These are phyloP conservation scores for Paracyclopina nana DNA, from an alignment of 1,140 invertebrate genomes.

Conservation along the genomic window DNA sequence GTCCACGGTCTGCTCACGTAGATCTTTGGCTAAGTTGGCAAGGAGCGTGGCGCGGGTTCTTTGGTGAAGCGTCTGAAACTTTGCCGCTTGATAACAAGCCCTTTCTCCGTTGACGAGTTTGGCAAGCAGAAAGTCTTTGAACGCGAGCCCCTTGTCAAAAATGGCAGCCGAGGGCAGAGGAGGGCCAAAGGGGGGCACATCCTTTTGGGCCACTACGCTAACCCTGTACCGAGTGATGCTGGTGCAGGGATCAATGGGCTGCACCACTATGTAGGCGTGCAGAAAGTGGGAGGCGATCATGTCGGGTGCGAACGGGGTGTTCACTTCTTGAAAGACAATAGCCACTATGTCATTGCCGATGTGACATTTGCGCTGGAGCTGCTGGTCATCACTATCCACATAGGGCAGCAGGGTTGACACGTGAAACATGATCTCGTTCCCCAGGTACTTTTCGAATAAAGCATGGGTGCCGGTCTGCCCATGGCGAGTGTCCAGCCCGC, in stretches of 20 bases:
- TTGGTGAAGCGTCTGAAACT: constrained; percentile 82
- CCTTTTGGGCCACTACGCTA: constrained; percentile 74
- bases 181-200: constrained; percentile 91
- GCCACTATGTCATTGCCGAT: constrained; percentile 98
- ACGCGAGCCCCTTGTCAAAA: constrained; percentile 59
- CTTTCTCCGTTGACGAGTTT: constrained; percentile 95
- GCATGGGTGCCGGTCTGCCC: constrained; percentile 82
- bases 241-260: constrained; percentile 57
- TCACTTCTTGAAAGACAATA: constrained; percentile 87
- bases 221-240: constrained; percentile 71
- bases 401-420: constrained; percentile 79
- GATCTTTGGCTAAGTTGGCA: constrained; percentile 62
- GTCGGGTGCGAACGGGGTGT: constrained; percentile 91
- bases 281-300: constrained; percentile 97
- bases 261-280: constrained; percentile 88
- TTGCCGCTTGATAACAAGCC: constrained; percentile 88
- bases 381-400: constrained; percentile 76
- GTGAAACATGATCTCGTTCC: constrained; percentile 87
- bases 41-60: constrained; percentile 71
- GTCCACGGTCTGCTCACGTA: constrained; percentile 62
- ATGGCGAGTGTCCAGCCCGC: constrained; percentile 79
- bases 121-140: constrained; percentile 85
- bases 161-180: constrained; percentile 65
- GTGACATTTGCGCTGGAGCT: constrained; percentile 78
- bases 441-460: constrained; percentile 71